Base-by-base conservation (phyloP, 1,140 invertebrate species). In the Eumaeus atala region DNA sequence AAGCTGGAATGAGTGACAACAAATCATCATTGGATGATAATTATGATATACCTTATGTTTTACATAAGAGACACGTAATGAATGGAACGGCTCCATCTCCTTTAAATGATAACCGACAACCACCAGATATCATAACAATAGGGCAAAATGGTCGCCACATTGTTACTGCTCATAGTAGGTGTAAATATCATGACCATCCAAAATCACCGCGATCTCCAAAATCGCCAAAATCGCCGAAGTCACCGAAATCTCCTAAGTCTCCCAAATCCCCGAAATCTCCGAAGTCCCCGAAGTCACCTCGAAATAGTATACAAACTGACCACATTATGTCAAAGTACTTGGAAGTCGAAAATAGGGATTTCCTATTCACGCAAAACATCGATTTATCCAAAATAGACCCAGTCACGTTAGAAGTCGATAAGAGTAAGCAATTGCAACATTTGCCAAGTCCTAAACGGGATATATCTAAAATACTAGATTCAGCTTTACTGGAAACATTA, bases 31-130 rank as follows among this genome's bases (percentile, higher is more conserved):
- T 72, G 10, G 77, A 87, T 54, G 83, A 88, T 50, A 91, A 91
- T 38, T 81, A 89, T 54, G 94, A 95, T 63, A 95, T 96, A 72
- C 93, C 94, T 0, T 96, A 96, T 67, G 93, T 93, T 3, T 84
- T 95, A 18, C 93, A 95, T 70, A 95, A 95, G 69, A 87, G 94
- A 9, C 93, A 95, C 67, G 90, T 95, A 7, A 93, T 95, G 92
- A 95, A 95, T 72, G 93, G 93, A 0, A 94, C 93, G 3, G 92
- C 92, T 0, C 91, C 92, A 0, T 89, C 89, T 1, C 88, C 80
- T 58, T 87, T 76, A 38, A 74, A 77, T 33, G 76, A 80, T 55
- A 80, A 82, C 55, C 68, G 76, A 73, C 89, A 76, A 51, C 88
- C 74, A 49, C 89, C 68, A 60, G 89, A 68, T 85, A 91, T 87